Conservation (phyloP, 2,113 vertebrate genomes). For the Sinosuthora webbiana region DNA sequence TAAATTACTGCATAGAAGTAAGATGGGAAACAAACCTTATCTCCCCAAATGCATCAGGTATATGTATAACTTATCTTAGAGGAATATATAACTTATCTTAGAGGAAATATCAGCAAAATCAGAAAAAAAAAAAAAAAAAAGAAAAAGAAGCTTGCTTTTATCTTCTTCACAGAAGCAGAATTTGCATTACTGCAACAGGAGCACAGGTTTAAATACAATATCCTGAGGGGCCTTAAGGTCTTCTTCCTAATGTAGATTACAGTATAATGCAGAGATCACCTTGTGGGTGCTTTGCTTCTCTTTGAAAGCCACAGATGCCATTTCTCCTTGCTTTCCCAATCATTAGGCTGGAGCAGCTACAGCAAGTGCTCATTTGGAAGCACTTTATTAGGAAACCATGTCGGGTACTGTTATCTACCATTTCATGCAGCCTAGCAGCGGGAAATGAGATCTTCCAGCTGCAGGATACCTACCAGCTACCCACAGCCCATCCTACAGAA, state of each 20-base stretch:
- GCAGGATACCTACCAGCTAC: background rate
- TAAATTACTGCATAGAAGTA: background rate
- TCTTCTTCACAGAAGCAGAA: background rate
- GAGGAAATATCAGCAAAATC: background rate
- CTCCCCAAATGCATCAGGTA: background rate
- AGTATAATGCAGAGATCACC: background rate
- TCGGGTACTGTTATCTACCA: background rate
- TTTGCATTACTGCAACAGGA: background rate
- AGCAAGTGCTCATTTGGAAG: background rate
- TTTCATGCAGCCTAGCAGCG: background rate
- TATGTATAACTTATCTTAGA: background rate
- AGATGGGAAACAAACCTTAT: background rate
- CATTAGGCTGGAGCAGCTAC: background rate
- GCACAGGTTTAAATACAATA: background rate
- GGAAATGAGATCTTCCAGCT: slow-evolving; percentile 5
- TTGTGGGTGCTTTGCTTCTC: background rate
- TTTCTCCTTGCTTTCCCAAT: background rate
- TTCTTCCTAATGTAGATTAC: background rate
- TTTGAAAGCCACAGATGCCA: background rate
- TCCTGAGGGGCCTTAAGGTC: background rate
- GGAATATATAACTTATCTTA: background rate
- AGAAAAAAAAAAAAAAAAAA: background rate
- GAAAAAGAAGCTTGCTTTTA: background rate
- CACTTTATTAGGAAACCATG: background rate
- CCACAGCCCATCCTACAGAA: background rate